Base-by-base conservation (phyloP, 1,140 invertebrate species). In the Linepithema humile region DNA sequence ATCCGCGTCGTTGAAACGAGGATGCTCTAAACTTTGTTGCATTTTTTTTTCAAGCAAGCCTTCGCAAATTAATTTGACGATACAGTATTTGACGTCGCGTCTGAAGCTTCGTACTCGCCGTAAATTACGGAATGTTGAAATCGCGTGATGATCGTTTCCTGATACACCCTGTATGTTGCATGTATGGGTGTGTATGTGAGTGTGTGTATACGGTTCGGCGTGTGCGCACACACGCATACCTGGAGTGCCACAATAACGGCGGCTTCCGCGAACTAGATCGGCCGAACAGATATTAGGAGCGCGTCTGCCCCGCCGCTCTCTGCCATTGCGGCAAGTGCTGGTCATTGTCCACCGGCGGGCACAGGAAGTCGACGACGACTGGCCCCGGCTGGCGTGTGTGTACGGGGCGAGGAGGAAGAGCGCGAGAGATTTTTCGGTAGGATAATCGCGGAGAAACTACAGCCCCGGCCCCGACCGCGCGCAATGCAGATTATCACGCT, bases 221-320 rank as follows among this genome's bases (percentile, higher is more conserved):
- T 35, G 29, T 23, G 23, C 83, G 57, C 72, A 73, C 40, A 26
- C 64, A 72, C 65, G 43, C 67, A 74, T 75, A 83, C 74, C 64
- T n/a, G n/a, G n/a, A 69, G 65, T 83, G 75, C 62, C 64, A 59
- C 75, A 69, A 69, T 88, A 86, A 85, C 65, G 77, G 64, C 70
- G 85, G 91, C 90, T 92, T 92, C 91, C 91, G 91, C 90, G 86
- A 92, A 90, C 88, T 90, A 92, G 91, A 92, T 92, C 91, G 90
- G 64, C 75, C 84, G 84, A 86, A 72, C 70, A 90, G 91, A 92
- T 92, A 92, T 92, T 91, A 91, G 88, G 82, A 91, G 84, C 85
- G 88, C 86, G 89, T 88, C 87, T 88, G 78, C 86, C 82, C 85
- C 85, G 77, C 72, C 67, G 73, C 40, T 77, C 59, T 40, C 59